Evolutionary conservation across 1,140 invertebrate species (phyloP), one percentile per base, ranked within the genome.

Genomic region (Drosophila melanogaster): DNA sequence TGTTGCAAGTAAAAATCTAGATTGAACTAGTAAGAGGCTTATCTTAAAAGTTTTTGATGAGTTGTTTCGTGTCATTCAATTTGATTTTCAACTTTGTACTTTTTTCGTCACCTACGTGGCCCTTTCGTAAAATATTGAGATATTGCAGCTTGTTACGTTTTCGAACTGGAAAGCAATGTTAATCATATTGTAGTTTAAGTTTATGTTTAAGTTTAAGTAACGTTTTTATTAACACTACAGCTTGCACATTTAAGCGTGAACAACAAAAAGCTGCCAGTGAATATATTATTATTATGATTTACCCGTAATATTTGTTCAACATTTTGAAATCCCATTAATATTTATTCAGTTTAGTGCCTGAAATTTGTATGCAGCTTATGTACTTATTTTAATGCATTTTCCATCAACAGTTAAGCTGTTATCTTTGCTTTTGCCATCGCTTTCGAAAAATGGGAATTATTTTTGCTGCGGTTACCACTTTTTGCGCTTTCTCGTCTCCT

Each of bases 391-490:
- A 10, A 19, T 19, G 41, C 41, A 44, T 12, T 33, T 60, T 17
- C 26, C n/a, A 4, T 5, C 8, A 35, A 19, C 17, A 35, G 30
- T n/a, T 3, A 15, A 14, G 19, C 15, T 19, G 7, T 19, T 43
- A 4, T 17, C 7, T 11, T 19, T 19, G 15, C 7, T 24, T 19
- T 60, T 38, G 22, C 46, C 10, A 5, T 35, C 24, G 19, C 38
- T 19, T 38, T 62, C 49, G 33, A n/a, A 61, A 19, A 49, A 44
- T 40, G 43, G 44, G 53, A 24, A 24, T 17, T 17, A 14, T 15
- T 51, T 22, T 33, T 38, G 70, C 38, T 77, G 60, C 58, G 22
- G 12, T 37, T 19, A 43, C 8, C 17, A 17, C 49, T 67, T 66
- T 30, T 30, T 30, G 30, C 30, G 2, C 40, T 46, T 33, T n/a